Conservation (phyloP, 2,888 invertebrate species). For the Ornithoptera priamus region DNA sequence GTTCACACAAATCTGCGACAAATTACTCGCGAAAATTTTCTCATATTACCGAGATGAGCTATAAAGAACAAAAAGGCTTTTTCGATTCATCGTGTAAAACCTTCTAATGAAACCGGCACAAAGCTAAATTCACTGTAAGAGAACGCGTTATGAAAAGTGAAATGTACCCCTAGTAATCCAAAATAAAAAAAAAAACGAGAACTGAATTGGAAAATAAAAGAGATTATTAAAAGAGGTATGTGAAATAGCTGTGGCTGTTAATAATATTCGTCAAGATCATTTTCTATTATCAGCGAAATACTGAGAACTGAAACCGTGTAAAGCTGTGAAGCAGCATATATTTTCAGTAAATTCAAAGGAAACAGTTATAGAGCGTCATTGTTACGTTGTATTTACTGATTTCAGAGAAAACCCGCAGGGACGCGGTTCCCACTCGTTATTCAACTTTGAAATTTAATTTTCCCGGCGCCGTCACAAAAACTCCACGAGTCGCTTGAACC, state of each 20-base stretch:
- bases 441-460: slow-evolving; percentile 26
- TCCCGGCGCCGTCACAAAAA: slow-evolving; percentile 10
- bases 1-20: neutral
- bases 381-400: slow-evolving; percentile 9
- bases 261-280: no score
- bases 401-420: slow-evolving; percentile 1
- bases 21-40: neutral
- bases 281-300: neutral
- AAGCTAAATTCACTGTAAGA: slow-evolving; percentile 12
- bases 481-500: slow-evolving; percentile 3
- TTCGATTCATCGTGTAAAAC: slow-evolving; percentile 14
- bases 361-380: slow-evolving; percentile 11
- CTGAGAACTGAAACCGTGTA: neutral
- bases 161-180: neutral
- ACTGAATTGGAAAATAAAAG: neutral
- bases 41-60: neutral
- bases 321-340: neutral
- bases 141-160: slow-evolving; percentile 1
- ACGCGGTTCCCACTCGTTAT: slow-evolving; percentile 6
- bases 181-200: neutral
- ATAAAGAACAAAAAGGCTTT: slow-evolving; percentile 12
- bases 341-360: neutral
- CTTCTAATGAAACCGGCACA: slow-evolving; percentile 20
- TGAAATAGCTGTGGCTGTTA: no score
- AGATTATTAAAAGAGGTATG: neutral